Conservation (phyloP, 2,888 invertebrate species). For the Galerucella calmariensis region DNA sequence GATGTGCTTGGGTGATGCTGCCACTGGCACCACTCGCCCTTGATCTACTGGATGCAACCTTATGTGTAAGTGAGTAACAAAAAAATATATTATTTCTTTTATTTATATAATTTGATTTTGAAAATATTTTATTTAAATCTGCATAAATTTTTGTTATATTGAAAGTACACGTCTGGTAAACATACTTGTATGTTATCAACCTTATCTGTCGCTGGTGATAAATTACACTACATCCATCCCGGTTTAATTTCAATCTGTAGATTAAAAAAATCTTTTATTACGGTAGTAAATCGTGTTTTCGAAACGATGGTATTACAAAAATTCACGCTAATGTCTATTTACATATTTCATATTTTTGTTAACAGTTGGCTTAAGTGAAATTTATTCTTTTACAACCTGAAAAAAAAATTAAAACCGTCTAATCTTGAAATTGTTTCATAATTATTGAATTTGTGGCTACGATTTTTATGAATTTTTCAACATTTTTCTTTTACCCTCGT, state of each 20-base stretch:
- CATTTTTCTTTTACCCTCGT: too few relatives aligned
- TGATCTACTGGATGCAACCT: slow-evolving; percentile 65
- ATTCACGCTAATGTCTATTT: not conserved
- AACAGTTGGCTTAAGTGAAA: too few relatives aligned
- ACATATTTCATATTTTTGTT: too few relatives aligned
- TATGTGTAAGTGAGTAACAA: slow-evolving; percentile 61
- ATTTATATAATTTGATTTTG: too few relatives aligned
- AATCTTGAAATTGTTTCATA: too few relatives aligned
- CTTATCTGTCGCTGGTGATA: slow-evolving; percentile 1
- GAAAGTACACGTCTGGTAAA: not conserved
- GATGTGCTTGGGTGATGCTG: slow-evolving; percentile 66
- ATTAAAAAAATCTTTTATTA: slow-evolving; percentile 4
- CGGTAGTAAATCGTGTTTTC: not conserved
- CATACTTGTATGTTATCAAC: slow-evolving; percentile 1
- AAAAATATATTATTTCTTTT: too few relatives aligned
- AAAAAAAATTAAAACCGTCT: too few relatives aligned
- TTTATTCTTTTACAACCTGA: too few relatives aligned
- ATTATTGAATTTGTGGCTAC: too few relatives aligned
- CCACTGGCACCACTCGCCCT: slow-evolving; percentile 64
- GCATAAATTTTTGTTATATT: not conserved
- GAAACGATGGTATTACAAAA: not conserved
- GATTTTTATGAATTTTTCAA: too few relatives aligned
- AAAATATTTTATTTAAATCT: not conserved
- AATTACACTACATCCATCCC: not conserved
- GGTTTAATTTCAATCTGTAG: not conserved